Conservation (phyloP, 1,140 invertebrate genomes). For the Maniola jurtina region DNA sequence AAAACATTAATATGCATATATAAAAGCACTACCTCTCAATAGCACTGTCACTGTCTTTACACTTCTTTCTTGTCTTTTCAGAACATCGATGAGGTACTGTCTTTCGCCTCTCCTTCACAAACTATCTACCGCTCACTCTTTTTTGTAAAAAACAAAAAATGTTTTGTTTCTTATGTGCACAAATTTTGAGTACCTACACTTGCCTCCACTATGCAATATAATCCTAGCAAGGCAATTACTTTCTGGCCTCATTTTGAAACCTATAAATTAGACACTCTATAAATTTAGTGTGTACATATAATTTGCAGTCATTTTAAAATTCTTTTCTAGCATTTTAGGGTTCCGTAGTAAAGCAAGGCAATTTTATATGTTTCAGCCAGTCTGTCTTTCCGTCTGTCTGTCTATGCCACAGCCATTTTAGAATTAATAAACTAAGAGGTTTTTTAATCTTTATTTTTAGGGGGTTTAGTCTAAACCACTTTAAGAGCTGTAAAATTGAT, state of each 20-base stretch:
- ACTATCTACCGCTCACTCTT: constrained; percentile 53
- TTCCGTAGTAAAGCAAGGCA: too few relatives aligned
- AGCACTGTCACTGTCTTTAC: constrained; percentile 57
- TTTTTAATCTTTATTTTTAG: too few relatives aligned
- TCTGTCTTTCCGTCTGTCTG: too few relatives aligned
- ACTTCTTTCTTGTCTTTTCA: constrained; percentile 76
- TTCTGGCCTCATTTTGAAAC: not conserved
- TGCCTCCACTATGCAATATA: constrained; percentile 15
- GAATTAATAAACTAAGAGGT: too few relatives aligned
- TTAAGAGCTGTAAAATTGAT: too few relatives aligned
- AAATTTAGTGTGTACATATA: not conserved
- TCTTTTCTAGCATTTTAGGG: not conserved
- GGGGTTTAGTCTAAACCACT: too few relatives aligned
- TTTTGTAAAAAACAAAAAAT: constrained; percentile 47
- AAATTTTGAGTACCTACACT: constrained; percentile 38
- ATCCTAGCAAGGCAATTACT: constrained; percentile 4
- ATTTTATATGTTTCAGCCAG: too few relatives aligned
- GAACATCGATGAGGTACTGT: constrained; percentile 77
- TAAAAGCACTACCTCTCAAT: constrained; percentile 17
- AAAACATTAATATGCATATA: not conserved
- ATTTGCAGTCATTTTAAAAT: not conserved
- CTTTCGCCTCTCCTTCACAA: constrained; percentile 56
- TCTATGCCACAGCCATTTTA: too few relatives aligned
- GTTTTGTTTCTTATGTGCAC: constrained; percentile 52
- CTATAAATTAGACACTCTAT: not conserved